Evolutionary conservation across 2,888 invertebrate species (phyloP).

Genomic region (Rhabditophanes sp.): DNA sequence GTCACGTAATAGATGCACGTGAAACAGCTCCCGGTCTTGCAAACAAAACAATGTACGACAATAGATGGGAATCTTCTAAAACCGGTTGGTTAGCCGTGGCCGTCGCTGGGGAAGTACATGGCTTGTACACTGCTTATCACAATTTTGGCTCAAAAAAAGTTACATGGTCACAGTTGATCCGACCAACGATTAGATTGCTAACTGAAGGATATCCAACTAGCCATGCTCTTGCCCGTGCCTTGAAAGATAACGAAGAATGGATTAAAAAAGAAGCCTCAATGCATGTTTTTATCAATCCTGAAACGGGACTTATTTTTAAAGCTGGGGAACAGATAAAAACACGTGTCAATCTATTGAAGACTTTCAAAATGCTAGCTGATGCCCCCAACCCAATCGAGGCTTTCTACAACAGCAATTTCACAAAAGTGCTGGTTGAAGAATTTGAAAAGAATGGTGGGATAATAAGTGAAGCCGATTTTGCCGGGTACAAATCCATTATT

Average conservation of each 20-base stretch:
- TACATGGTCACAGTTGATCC: slow-evolving; percentile 22
- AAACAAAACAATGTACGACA: slow-evolving; percentile 45
- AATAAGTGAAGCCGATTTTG: slow-evolving; percentile 29
- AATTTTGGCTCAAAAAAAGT: slow-evolving; percentile 24
- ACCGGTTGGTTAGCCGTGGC: slow-evolving; percentile 37
- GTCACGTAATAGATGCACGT: slow-evolving; percentile 46
- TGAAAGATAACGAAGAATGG: slow-evolving; percentile 15
- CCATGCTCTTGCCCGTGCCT: slow-evolving; percentile 31
- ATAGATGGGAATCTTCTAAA: slow-evolving; percentile 25
- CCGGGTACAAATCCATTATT: slow-evolving; percentile 25
- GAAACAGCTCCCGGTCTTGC: slow-evolving; percentile 51
- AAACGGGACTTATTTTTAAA: slow-evolving; percentile 25
- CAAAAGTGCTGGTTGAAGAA: slow-evolving; percentile 23
- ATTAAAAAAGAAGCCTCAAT: slow-evolving; percentile 29
- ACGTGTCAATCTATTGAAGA: slow-evolving; percentile 17
- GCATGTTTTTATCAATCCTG: slow-evolving; percentile 33
- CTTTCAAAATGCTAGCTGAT: slow-evolving; percentile 22
- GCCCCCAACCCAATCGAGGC: slow-evolving; percentile 23
- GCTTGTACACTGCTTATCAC: slow-evolving; percentile 26
- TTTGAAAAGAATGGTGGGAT: slow-evolving; percentile 31
- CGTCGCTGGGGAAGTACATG: slow-evolving; percentile 38
- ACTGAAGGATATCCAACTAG: slow-evolving; percentile 40
- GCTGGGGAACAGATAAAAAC: slow-evolving; percentile 39
- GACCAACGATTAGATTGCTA: slow-evolving; percentile 39
- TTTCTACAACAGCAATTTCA: slow-evolving; percentile 28